Percentiles rank a stretch among this genome's conserved stretches.
These are phyloP conservation scores for Polypedilum pembai DNA, from an alignment of 1,140 invertebrate species.

Conservation along the genomic window DNA sequence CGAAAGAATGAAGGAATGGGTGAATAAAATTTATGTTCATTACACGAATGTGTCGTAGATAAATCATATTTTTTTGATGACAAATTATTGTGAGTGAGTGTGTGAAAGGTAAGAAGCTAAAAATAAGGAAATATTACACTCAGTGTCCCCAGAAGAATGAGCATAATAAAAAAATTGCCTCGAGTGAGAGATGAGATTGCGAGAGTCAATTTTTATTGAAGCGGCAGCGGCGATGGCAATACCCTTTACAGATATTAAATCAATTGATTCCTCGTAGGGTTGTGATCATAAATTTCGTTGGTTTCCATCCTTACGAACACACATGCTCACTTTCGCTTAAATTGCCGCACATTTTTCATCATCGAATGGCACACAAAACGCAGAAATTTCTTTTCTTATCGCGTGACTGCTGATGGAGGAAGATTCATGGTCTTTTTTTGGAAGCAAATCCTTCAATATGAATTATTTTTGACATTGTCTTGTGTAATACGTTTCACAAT, in stretches of 20 bases:
- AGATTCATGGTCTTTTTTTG: no score
- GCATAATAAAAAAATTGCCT: not conserved
- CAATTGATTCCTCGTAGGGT: constrained; percentile 20
- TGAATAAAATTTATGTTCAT: constrained; percentile 8
- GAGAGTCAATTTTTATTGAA: not conserved
- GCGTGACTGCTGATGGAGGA: not conserved
- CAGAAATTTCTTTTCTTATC: not conserved
- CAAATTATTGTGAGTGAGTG: not conserved
- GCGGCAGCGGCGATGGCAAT: not conserved
- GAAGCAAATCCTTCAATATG: no score
- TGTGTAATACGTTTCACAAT: no score
- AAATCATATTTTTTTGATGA: constrained; percentile 4
- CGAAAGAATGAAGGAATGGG: not conserved
- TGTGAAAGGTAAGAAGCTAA: not conserved
- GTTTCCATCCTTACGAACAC: not conserved
- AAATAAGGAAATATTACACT: not conserved
- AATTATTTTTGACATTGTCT: no score
- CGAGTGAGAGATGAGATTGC: not conserved
- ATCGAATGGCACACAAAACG: constrained; percentile 2
- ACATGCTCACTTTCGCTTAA: not conserved
- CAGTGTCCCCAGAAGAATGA: not conserved
- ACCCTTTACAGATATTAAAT: constrained; percentile 4
- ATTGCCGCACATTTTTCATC: constrained; percentile 24
- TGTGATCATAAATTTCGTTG: constrained; percentile 3
- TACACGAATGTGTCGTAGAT: not conserved